Evolutionary conservation across 2,888 invertebrate genomes (phyloP).

Genomic region (Endomychus coccineus): DNA sequence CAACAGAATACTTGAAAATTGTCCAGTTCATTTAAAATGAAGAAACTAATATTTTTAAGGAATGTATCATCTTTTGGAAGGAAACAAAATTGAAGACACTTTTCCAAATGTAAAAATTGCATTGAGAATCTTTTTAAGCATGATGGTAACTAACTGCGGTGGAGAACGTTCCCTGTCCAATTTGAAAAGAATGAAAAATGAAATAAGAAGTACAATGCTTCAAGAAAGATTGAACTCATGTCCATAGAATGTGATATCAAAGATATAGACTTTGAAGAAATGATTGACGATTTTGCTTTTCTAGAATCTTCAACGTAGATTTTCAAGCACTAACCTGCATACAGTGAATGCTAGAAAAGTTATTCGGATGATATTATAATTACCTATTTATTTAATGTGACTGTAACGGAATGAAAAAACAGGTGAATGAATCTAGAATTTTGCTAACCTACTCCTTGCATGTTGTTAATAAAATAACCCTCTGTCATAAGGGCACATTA

Average conservation of each 20-base stretch:
- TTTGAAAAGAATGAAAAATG: conserved; percentile 27
- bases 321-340: too few species aligned
- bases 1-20: conserved; percentile 24
- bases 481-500: too few species aligned
- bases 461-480: too few species aligned
- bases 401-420: too few species aligned
- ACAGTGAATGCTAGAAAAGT: too few species aligned
- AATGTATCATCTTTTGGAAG: conserved; percentile 16
- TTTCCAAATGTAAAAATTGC: conserved; percentile 29
- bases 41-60: conserved; percentile 15
- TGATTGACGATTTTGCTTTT: conserved; percentile 23
- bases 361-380: too few species aligned
- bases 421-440: too few species aligned
- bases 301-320: too few species aligned
- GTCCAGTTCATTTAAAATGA: conserved; percentile 15
- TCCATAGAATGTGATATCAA: conserved; percentile 27
- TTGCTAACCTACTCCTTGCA: too few species aligned
- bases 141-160: conserved; percentile 28
- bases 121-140: conserved; percentile 23
- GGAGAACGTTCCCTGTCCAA: conserved; percentile 25
- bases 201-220: conserved; percentile 24
- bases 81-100: conserved; percentile 12
- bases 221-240: conserved; percentile 24
- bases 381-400: too few species aligned
- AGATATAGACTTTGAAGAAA: conserved; percentile 26